Evolutionary conservation across 1,140 invertebrate species (phyloP).

Genomic region (Drosophila sturtevanti): DNA sequence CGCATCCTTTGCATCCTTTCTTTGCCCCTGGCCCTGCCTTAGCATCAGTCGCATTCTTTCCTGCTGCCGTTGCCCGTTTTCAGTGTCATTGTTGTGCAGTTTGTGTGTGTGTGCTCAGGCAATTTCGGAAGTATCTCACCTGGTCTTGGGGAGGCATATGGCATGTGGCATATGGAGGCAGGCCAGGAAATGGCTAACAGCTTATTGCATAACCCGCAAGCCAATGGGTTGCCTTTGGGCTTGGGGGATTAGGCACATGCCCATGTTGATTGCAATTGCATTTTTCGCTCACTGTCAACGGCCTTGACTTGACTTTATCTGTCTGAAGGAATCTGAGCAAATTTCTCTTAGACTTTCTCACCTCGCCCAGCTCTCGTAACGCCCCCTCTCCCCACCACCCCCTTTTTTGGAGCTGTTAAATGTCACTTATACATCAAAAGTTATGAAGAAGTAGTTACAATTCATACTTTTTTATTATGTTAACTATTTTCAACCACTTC

Average conservation of each 20-base stretch:
- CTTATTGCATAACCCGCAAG: conserved; percentile 63
- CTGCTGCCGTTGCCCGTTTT: conserved; percentile 1
- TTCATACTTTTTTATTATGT: background rate
- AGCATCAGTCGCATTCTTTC: background rate
- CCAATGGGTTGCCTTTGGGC: conserved; percentile 32
- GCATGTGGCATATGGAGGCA: background rate
- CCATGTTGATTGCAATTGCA: conserved; percentile 3
- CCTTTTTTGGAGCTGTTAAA: conserved; percentile 5
- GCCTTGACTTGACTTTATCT: conserved; percentile 6
- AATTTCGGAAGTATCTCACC: conserved; percentile 62
- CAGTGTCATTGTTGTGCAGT: conserved; percentile 60
- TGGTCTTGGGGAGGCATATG: conserved; percentile 19
- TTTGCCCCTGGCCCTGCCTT: background rate
- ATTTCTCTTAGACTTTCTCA: background rate
- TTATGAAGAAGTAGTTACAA: conserved; percentile 40
- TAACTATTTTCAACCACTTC: background rate
- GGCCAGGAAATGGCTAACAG: conserved; percentile 53
- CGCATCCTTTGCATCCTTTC: background rate
- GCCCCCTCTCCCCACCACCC: background rate
- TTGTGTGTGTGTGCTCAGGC: conserved; percentile 39
- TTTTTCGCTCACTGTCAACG: background rate
- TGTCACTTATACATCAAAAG: conserved; percentile 50
- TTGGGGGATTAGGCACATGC: conserved; percentile 31
- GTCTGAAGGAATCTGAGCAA: background rate
- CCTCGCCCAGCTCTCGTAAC: background rate